phyloP scores from a whole-genome alignment of 1,140 invertebrate species.

The Archivesica marissinica region DNA sequence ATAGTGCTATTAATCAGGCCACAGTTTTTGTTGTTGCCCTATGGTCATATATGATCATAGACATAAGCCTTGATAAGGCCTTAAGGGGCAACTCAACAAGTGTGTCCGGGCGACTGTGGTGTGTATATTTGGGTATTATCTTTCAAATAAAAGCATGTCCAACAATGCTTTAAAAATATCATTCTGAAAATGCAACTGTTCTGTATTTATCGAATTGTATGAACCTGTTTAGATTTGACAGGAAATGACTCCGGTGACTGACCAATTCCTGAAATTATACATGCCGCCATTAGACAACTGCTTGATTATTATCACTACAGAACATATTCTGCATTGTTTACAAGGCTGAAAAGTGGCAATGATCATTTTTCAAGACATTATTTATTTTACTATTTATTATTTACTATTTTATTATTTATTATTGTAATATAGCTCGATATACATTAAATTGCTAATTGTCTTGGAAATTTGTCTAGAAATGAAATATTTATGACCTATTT shows the following conservation, averaged over 20 bases:
- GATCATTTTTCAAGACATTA: too few relatives aligned
- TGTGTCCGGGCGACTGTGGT: neutral
- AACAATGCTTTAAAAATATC: neutral
- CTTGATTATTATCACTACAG: too few relatives aligned
- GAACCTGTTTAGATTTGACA: constrained; percentile 10
- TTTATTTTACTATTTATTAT: too few relatives aligned
- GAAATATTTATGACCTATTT: too few relatives aligned
- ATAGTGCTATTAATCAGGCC: neutral
- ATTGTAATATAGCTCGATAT: too few relatives aligned
- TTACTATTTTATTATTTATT: too few relatives aligned
- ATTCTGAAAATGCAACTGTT: neutral
- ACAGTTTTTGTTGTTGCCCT: too few relatives aligned
- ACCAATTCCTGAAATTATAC: neutral
- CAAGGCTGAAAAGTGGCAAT: too few relatives aligned
- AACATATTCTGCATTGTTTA: too few relatives aligned
- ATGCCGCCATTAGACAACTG: constrained; percentile 2
- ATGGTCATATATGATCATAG: neutral
- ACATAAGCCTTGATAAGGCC: neutral
- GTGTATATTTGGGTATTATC: neutral
- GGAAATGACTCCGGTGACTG: constrained; percentile 14
- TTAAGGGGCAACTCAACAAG: neutral
- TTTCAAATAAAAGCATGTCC: neutral
- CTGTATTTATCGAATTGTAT: neutral
- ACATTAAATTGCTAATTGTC: too few relatives aligned
- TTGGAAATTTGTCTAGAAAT: too few relatives aligned